These are phyloP conservation scores for Acanthopleura granulata DNA, from an alignment of 2,888 invertebrate species.

Conservation along the genomic window DNA sequence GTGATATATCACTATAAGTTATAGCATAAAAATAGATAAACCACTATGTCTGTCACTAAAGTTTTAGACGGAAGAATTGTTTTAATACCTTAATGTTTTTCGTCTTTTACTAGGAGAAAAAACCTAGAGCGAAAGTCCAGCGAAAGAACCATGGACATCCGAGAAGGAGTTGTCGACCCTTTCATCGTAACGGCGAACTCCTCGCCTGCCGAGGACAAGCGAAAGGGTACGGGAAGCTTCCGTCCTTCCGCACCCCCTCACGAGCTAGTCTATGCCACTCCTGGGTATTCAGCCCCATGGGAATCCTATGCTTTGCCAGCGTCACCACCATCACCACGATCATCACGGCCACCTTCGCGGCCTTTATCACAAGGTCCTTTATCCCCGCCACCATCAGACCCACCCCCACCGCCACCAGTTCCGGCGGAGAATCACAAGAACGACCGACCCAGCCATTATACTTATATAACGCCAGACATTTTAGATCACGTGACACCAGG, in stretches of 20 bases:
- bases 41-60: no score
- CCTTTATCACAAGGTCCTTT: no score
- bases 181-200: neutral
- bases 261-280: neutral
- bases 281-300: neutral
- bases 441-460: neutral
- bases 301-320: neutral
- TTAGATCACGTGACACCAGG: conserved; percentile 1
- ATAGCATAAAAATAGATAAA: no score
- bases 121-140: neutral
- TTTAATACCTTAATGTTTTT: neutral
- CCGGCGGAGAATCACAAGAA: neutral
- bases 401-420: neutral
- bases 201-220: neutral
- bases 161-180: conserved; percentile 1
- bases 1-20: no score
- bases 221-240: neutral
- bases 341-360: no score
- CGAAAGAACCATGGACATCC: neutral
- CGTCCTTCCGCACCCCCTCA: neutral
- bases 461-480: neutral
- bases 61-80: no score
- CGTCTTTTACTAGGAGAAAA: neutral
- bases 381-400: no score
- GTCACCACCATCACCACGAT: no score